These are phyloP conservation scores for Phocoena sinus DNA, from an alignment of 2,113 vertebrate species.

Conservation along the genomic window DNA sequence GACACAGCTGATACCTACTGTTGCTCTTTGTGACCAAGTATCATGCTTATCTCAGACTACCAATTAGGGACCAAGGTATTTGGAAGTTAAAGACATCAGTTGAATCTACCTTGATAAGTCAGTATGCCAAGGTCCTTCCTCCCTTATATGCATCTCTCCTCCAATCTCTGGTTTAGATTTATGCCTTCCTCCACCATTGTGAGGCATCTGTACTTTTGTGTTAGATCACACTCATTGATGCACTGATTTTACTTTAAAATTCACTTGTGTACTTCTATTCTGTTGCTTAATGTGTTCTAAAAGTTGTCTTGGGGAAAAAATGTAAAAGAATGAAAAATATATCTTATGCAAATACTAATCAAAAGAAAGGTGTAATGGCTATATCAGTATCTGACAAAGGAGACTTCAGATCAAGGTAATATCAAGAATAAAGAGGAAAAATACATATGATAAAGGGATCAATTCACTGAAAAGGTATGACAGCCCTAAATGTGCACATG, in stretches of 20 bases:
- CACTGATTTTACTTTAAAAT: background rate
- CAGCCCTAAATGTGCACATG: background rate
- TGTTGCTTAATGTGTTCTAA: background rate
- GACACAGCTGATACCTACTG: background rate
- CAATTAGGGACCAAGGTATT: background rate
- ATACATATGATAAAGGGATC: background rate
- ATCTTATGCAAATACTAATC: background rate
- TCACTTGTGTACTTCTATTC: background rate
- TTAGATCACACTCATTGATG: background rate
- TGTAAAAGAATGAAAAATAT: background rate
- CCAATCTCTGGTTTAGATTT: background rate
- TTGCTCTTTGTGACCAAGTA: background rate
- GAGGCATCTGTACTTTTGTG: background rate
- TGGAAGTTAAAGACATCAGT: background rate
- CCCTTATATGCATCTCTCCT: background rate
- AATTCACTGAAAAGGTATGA: background rate
- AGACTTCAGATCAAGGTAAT: background rate
- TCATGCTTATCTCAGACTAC: background rate
- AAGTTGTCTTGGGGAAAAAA: background rate
- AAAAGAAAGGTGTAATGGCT: background rate
- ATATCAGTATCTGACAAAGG: background rate
- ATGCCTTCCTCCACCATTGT: background rate
- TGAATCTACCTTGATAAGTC: background rate
- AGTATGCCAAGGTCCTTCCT: background rate
- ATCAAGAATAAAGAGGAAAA: background rate